phyloP scores from a whole-genome alignment of 2,797 vertebrate genomes.

The Mycteria americana region DNA sequence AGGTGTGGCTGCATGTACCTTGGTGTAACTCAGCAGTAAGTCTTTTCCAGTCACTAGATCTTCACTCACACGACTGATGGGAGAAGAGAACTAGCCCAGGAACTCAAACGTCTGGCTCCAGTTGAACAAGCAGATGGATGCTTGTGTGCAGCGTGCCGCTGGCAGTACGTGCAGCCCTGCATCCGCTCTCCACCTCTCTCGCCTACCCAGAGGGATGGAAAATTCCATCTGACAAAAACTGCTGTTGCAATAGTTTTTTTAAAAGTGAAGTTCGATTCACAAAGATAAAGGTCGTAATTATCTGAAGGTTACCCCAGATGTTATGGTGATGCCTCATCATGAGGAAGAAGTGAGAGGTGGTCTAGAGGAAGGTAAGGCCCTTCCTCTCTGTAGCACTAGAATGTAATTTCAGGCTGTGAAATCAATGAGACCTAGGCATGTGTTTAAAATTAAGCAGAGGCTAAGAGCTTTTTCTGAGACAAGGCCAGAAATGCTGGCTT shows the following conservation, averaged over 20 bases:
- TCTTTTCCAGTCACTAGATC: neutral
- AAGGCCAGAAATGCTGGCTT: neutral
- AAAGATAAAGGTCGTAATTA: slow-evolving; percentile 44
- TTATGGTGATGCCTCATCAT: neutral
- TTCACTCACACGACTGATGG: neutral
- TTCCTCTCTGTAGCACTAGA: neutral
- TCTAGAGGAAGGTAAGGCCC: neutral
- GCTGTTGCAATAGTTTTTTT: slow-evolving; percentile 5
- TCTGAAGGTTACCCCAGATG: slow-evolving; percentile 3
- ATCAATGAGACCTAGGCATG: neutral
- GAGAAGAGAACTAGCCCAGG: neutral
- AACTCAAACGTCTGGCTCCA: neutral
- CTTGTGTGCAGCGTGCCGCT: accelerated
- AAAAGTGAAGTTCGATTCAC: neutral
- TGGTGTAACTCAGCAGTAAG: neutral
- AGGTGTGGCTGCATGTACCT: neutral
- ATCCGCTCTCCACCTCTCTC: neutral
- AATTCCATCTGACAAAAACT: slow-evolving; percentile 52
- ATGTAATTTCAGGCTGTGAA: neutral
- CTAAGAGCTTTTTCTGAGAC: neutral
- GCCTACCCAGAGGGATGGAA: slow-evolving; percentile 45
- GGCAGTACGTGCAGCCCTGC: neutral
- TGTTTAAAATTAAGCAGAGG: neutral
- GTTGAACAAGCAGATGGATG: neutral
- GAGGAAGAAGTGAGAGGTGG: slow-evolving; percentile 8